These are phyloP conservation scores for Stegana nigrithorax DNA, from an alignment of 2,888 invertebrate genomes.

Conservation along the genomic window DNA sequence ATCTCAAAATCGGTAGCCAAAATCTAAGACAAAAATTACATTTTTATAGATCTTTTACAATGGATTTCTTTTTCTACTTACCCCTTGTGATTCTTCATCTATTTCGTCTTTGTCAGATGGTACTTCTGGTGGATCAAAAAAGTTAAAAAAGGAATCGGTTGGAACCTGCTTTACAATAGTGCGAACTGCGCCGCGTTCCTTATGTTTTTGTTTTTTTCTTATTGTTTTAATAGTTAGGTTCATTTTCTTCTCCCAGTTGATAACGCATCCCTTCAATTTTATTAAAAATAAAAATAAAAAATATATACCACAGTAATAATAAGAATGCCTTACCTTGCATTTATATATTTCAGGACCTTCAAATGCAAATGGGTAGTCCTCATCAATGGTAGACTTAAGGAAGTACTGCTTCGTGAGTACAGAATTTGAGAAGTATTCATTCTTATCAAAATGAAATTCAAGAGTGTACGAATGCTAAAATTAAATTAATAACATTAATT, in stretches of 20 bases:
- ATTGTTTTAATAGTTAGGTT: slow-evolving; percentile 96
- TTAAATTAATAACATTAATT: no score
- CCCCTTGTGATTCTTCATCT: slow-evolving; percentile 85
- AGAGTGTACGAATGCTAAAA: slow-evolving; percentile 72
- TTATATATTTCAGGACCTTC: slow-evolving; percentile 84
- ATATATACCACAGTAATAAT: background rate
- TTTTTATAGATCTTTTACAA: background rate
- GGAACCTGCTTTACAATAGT: slow-evolving; percentile 96
- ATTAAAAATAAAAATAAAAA: background rate
- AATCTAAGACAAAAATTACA: slow-evolving; percentile 65
- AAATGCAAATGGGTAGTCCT: slow-evolving; percentile 91
- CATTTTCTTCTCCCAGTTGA: slow-evolving; percentile 98
- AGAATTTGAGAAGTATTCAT: slow-evolving; percentile 89
- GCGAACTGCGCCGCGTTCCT: slow-evolving; percentile 91
- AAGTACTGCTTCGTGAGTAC: slow-evolving; percentile 93
- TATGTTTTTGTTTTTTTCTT: slow-evolving; percentile 98
- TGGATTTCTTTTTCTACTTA: slow-evolving; percentile 34
- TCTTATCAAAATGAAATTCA: slow-evolving; percentile 93
- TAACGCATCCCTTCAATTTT: slow-evolving; percentile 81
- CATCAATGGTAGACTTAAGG: slow-evolving; percentile 91
- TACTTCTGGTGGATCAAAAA: slow-evolving; percentile 93
- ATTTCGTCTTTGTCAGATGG: slow-evolving; percentile 85
- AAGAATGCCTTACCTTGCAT: slow-evolving; percentile 51
- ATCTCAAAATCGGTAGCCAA: slow-evolving; percentile 97
- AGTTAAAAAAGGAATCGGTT: slow-evolving; percentile 99